A percentile compares a stretch with the other conserved stretches of the same genome.
phyloP scores from a whole-genome alignment of 2,888 invertebrate genomes.

The Ptychoptera contaminata region DNA sequence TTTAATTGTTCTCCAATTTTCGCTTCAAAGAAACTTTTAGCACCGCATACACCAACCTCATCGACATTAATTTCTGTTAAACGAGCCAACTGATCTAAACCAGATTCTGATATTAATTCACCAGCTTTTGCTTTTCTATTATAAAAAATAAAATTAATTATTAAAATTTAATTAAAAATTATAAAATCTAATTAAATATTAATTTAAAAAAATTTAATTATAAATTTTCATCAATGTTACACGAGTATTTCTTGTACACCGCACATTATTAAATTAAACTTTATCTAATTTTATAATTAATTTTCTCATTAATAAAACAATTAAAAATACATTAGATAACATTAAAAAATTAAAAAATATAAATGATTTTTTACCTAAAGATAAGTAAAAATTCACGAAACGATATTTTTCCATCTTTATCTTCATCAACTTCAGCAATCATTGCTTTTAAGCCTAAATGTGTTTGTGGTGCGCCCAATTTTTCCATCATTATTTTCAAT shows the following conservation, averaged over 20 bases:
- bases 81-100: constrained; percentile 69
- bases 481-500: constrained; percentile 93
- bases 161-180: too few relatives aligned
- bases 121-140: constrained; percentile 81
- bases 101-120: constrained; percentile 73
- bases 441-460: constrained; percentile 87
- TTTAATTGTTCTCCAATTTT: constrained; percentile 80
- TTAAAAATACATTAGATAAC: not conserved
- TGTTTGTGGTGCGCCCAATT: constrained; percentile 87
- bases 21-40: constrained; percentile 90
- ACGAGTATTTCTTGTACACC: too few relatives aligned
- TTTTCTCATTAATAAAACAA: not conserved
- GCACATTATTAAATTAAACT: constrained; percentile 30
- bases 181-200: too few relatives aligned
- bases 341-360: too few relatives aligned
- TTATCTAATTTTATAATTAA: constrained; percentile 12
- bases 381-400: constrained; percentile 78
- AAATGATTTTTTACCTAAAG: constrained; percentile 45
- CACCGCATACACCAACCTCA: constrained; percentile 86
- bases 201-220: too few relatives aligned
- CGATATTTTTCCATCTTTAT: constrained; percentile 70
- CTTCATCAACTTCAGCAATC: constrained; percentile 85
- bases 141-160: too few relatives aligned
- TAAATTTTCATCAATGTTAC: too few relatives aligned
- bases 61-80: constrained; percentile 86